These are phyloP conservation scores for Panzeria rudis DNA, from an alignment of 2,888 invertebrate genomes.

Conservation along the genomic window DNA sequence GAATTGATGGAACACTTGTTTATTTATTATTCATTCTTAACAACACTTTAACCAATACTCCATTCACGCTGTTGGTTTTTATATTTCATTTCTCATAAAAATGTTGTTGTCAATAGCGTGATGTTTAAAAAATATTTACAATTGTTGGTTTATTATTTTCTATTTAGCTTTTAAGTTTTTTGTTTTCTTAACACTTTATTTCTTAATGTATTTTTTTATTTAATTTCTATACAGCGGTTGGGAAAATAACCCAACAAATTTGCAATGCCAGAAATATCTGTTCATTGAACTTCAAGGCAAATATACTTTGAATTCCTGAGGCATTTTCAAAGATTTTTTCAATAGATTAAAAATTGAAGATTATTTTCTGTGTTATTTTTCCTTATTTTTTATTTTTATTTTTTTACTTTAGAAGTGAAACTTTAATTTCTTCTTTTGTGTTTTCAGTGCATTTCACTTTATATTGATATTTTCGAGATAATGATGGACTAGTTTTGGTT, in stretches of 20 bases:
- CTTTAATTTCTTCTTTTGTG: conserved; percentile 7
- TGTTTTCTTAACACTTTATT: conserved; percentile 57
- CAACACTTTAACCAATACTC: not conserved
- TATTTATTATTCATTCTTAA: conserved; percentile 2
- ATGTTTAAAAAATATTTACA: conserved; percentile 46
- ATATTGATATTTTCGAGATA: not conserved
- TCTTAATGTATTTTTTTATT: conserved; percentile 11
- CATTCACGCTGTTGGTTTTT: not conserved
- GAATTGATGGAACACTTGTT: not conserved
- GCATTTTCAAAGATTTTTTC: conserved; percentile 46
- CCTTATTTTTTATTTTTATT: not conserved
- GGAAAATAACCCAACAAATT: conserved; percentile 6
- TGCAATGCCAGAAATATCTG: conserved; percentile 32
- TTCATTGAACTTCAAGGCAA: conserved; percentile 51
- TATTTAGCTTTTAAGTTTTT: conserved; percentile 51
- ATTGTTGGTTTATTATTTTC: conserved; percentile 52
- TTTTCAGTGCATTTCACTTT: conserved; percentile 15
- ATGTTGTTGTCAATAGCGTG: conserved; percentile 49
- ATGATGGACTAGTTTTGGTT: too few relatives aligned
- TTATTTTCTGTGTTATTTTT: conserved; percentile 11
- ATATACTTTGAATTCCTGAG: conserved; percentile 55
- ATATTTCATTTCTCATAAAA: not conserved
- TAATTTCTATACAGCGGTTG: conserved; percentile 8
- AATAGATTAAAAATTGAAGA: conserved; percentile 2
- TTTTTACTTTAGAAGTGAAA: conserved; percentile 30